Base-by-base conservation (phyloP, 2,888 invertebrate genomes). In the Endomychus coccineus region DNA sequence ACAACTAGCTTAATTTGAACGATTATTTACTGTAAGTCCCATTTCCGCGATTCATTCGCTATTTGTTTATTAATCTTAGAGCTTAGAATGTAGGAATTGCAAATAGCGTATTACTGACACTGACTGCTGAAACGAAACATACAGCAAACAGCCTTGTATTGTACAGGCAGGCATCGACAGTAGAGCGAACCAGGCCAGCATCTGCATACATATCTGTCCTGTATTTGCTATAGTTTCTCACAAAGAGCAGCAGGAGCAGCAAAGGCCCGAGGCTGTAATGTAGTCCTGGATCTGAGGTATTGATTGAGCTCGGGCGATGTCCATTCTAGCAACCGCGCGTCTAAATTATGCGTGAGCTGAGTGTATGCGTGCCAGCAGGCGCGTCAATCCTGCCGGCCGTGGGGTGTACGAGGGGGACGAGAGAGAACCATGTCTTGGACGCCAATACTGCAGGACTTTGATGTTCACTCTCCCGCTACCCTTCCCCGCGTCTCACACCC, bases 311-410 rank as follows among this genome's bases (percentile, higher is more conserved):
- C 49, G 62, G 63, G 62, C 64, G 63, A 64, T 64, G 65, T 66
- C 65, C 65, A 66, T 66, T 66, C 64, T 63, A 56, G 60, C 63
- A 62, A 63, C 63, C 63, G 61, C 63, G 64, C 62, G 61, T 64
- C 64, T 66, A 64, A 65, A 65, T 66, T 64, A 65, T 66, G 66
- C 66, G 64, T 66, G 63, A 64, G 66, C 61, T 61, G 62, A 63
- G 63, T 62, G 59, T 63, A 63, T 63, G 62, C 63, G 63, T 62
- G 60, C 61, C 58, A 55, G n/a, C n/a, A n/a, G 56, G 51, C 57
- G 57, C 61, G 58, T 59, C 59, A 59, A 59, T 55, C 55, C 56
- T 48, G 47, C 40, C 44, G 31, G 34, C 27, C 29, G 27, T 23
- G 34, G 36, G 31, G 23, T n/a, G n/a, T n/a, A n/a, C n/a, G 29